Evolutionary conservation across 2,113 vertebrate genomes (phyloP).

Genomic region (Malurus elegans): DNA sequence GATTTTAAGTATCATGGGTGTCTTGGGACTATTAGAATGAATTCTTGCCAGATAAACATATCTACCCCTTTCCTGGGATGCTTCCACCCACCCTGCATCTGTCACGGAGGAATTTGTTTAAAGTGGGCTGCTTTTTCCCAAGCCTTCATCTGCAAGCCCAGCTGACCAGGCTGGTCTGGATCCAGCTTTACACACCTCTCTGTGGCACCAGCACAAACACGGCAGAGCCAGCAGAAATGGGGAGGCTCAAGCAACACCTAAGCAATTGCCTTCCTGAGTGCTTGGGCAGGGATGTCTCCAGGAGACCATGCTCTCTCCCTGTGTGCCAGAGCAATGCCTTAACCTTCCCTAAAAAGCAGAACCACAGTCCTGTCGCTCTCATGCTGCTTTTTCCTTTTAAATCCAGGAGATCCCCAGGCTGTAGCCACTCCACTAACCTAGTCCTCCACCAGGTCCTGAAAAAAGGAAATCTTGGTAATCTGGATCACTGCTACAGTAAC

Average conservation of each 20-base stretch:
- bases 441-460: neutral
- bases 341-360: neutral
- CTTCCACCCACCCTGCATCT: neutral
- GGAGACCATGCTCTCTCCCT: neutral
- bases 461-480: neutral
- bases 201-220: neutral
- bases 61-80: neutral
- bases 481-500: neutral
- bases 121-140: neutral
- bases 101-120: neutral
- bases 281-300: neutral
- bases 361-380: neutral
- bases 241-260: neutral
- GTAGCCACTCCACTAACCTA: accelerated
- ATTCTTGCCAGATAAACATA: neutral
- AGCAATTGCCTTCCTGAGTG: accelerated
- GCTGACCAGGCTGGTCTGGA: neutral
- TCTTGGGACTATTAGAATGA: neutral
- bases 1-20: neutral
- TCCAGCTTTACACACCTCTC: neutral
- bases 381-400: neutral
- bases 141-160: neutral
- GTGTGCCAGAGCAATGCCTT: neutral
- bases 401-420: neutral
- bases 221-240: neutral